A percentile compares a stretch with the other conserved stretches of the same genome.
Conservation (phyloP, 2,797 vertebrate genomes). For the Xiphorhynchus erythropygius region DNA sequence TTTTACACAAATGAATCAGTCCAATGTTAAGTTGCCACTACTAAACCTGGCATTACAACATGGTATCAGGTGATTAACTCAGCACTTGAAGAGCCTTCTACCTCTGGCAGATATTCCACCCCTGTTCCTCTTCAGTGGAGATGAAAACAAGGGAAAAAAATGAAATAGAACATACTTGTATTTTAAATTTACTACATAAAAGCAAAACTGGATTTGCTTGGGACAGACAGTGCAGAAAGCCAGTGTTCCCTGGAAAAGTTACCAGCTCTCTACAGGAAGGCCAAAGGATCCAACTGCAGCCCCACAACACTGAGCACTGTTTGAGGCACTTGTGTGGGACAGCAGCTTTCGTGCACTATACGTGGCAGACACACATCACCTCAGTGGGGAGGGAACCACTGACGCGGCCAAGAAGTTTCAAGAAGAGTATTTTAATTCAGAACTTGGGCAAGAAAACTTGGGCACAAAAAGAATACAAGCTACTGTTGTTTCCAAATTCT, state of each 20-base stretch:
- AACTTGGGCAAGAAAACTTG: not conserved
- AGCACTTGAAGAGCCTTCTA: not conserved
- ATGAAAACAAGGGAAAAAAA: not conserved
- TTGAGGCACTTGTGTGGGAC: not conserved
- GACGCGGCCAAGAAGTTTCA: not conserved
- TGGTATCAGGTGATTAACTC: not conserved
- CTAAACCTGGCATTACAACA: not conserved
- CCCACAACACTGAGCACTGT: not conserved
- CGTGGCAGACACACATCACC: not conserved
- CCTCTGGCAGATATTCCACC: not conserved
- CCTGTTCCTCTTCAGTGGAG: not conserved
- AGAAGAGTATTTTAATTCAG: not conserved
- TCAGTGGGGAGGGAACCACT: not conserved
- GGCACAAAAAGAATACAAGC: not conserved
- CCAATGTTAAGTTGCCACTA: not conserved
- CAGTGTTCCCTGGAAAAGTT: not conserved
- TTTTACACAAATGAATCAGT: not conserved
- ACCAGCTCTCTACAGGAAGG: not conserved
- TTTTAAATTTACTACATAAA: not conserved
- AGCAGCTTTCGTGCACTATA: not conserved
- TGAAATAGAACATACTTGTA: accelerated
- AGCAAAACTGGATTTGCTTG: not conserved
- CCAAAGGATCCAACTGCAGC: not conserved
- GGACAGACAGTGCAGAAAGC: not conserved
- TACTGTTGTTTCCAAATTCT: not conserved